Evolutionary conservation across 2,888 invertebrate species (phyloP).

Genomic region (Augiades crinisus): DNA sequence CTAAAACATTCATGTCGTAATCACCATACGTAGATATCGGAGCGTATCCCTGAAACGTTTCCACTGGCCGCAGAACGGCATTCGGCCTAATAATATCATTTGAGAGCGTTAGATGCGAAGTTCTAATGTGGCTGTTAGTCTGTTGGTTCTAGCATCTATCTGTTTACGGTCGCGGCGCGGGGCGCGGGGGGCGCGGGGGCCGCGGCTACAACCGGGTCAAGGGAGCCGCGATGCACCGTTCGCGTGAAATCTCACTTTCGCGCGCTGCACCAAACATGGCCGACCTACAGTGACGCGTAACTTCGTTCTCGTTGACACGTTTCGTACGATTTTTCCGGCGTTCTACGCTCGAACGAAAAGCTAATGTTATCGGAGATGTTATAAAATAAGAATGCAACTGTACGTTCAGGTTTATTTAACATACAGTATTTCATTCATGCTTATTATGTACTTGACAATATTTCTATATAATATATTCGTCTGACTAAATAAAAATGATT

Average conservation of each 20-base stretch:
- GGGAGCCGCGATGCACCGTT: conserved; percentile 79
- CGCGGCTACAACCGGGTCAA: conserved; percentile 69
- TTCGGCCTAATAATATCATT: conserved; percentile 40
- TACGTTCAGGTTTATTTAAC: too few species aligned
- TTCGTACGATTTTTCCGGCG: conserved; percentile 42
- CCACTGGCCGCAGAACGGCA: conserved; percentile 35
- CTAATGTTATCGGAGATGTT: too few species aligned
- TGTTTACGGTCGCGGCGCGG: conserved; percentile 67
- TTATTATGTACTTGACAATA: neutral
- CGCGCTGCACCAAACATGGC: conserved; percentile 75
- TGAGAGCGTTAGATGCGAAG: conserved; percentile 19
- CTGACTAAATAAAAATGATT: conserved; percentile 1
- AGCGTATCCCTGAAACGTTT: conserved; percentile 49
- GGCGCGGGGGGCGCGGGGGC: conserved; percentile 38
- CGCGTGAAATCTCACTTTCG: conserved; percentile 81
- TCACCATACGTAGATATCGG: conserved; percentile 36
- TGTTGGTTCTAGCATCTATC: conserved; percentile 35
- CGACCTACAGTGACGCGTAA: conserved; percentile 58
- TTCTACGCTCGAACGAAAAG: conserved; percentile 16
- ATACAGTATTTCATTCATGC: neutral
- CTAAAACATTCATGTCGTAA: conserved; percentile 14
- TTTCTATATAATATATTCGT: neutral
- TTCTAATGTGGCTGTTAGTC: conserved; percentile 21
- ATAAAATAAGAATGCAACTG: too few species aligned
- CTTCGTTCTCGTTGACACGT: conserved; percentile 66